A percentile compares a stretch with the other conserved stretches of the same genome.
phyloP scores from a whole-genome alignment of 2,888 invertebrate genomes.

The Apotomis betuletana region DNA sequence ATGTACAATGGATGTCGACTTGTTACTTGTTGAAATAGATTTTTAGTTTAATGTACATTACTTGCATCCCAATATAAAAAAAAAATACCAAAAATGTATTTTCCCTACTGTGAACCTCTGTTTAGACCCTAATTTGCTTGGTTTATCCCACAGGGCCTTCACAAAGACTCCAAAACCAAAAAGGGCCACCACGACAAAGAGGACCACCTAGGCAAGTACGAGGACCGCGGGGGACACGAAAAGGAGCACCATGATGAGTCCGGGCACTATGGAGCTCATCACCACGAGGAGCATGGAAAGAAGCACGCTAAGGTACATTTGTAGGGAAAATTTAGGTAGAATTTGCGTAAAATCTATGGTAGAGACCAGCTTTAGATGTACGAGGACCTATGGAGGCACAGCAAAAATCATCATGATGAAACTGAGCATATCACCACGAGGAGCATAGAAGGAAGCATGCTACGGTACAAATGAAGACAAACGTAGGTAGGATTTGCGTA shows the following conservation, averaged over 20 bases:
- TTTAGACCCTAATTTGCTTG: not conserved
- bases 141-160: slow-evolving; percentile 69
- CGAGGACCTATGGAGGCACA: slow-evolving; percentile 79
- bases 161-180: slow-evolving; percentile 85
- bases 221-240: slow-evolving; percentile 85
- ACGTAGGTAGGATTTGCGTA: no score
- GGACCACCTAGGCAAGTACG: slow-evolving; percentile 85
- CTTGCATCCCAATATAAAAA: no score
- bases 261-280: slow-evolving; percentile 86
- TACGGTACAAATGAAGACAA: no score
- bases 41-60: no score
- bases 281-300: slow-evolving; percentile 87
- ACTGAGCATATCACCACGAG: slow-evolving; percentile 86
- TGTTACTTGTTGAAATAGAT: no score
- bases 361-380: slow-evolving; percentile 70
- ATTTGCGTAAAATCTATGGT: no score
- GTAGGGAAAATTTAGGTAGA: slow-evolving; percentile 10
- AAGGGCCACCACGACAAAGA: slow-evolving; percentile 88
- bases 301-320: slow-evolving; percentile 79
- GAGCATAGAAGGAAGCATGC: slow-evolving; percentile 79
- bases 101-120: no score
- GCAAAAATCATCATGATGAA: slow-evolving; percentile 85
- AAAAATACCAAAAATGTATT: no score
- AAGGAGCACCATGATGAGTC: slow-evolving; percentile 85
- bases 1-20: no score